These are phyloP conservation scores for Chlorodrepanis virens DNA, from an alignment of 2,113 vertebrate species.

Conservation along the genomic window DNA sequence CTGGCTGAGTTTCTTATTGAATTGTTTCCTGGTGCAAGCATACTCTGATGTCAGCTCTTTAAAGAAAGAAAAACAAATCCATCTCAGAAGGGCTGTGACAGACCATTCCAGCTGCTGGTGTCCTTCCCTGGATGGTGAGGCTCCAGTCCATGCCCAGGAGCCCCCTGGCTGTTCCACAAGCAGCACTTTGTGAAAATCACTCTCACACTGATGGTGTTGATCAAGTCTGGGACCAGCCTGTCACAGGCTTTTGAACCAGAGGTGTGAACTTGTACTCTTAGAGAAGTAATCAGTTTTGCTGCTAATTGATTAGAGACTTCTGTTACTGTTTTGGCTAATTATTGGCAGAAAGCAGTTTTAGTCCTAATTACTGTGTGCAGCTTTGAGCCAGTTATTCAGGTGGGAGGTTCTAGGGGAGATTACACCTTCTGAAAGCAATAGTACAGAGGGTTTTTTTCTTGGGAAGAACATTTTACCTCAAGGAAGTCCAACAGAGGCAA, in stretches of 20 bases:
- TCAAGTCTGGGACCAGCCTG: background rate
- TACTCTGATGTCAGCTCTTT: slow-evolving; percentile 87
- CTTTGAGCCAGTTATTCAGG: background rate
- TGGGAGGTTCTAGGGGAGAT: background rate
- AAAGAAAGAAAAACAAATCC: background rate
- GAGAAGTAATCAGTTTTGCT: background rate
- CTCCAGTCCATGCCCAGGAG: accelerated
- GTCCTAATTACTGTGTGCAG: background rate
- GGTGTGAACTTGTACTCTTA: background rate
- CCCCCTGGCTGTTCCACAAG: background rate
- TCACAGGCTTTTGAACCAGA: background rate
- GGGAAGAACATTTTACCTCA: background rate
- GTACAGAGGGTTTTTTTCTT: background rate
- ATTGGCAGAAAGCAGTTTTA: background rate
- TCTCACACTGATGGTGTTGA: accelerated
- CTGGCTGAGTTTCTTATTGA: slow-evolving; percentile 87
- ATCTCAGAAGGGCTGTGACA: background rate
- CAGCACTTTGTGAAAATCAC: background rate
- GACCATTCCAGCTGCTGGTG: background rate
- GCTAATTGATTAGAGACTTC: background rate
- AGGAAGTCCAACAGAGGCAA: background rate
- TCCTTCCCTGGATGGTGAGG: background rate
- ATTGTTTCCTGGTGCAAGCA: slow-evolving; percentile 92
- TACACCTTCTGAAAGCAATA: background rate
- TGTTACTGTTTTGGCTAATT: background rate